Conservation (phyloP, 2,888 invertebrate genomes). For the Achlya flavicornis region DNA sequence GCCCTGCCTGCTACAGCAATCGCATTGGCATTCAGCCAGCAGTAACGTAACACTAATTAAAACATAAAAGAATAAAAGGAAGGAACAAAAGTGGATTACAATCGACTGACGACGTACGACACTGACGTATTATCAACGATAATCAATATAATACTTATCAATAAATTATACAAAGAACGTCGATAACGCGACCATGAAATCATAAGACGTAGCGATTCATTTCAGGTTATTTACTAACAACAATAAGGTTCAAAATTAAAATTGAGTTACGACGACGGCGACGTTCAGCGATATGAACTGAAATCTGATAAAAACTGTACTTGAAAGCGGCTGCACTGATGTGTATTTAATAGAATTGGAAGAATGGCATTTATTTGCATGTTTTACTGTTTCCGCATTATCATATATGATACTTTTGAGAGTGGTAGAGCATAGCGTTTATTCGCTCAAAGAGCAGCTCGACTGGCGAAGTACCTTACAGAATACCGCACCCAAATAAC, state of each 20-base stretch:
- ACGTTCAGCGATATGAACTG: slow-evolving; percentile 17
- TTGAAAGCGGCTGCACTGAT: not conserved
- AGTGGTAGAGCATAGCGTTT: too few relatives aligned
- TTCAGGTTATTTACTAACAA: not conserved
- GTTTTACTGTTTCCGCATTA: too few relatives aligned
- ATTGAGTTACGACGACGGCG: too few relatives aligned
- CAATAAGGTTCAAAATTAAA: not conserved
- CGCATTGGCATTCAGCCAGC: not conserved
- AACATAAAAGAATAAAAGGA: not conserved
- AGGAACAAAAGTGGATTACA: not conserved
- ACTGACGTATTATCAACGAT: slow-evolving; percentile 3
- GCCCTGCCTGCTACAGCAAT: not conserved
- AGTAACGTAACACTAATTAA: not conserved
- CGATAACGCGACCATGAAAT: slow-evolving; percentile 33
- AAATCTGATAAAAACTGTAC: slow-evolving; percentile 8
- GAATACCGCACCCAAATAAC: too few relatives aligned
- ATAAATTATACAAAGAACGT: slow-evolving; percentile 31
- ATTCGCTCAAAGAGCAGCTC: too few relatives aligned
- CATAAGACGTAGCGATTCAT: slow-evolving; percentile 16
- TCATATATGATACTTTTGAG: too few relatives aligned
- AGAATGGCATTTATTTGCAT: not conserved
- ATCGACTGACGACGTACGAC: not conserved
- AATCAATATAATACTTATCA: slow-evolving; percentile 33
- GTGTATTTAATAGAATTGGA: not conserved
- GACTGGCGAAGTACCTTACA: too few relatives aligned